Conservation (phyloP, 2,888 invertebrate genomes). For the Sinodicranocentrus sp. region DNA sequence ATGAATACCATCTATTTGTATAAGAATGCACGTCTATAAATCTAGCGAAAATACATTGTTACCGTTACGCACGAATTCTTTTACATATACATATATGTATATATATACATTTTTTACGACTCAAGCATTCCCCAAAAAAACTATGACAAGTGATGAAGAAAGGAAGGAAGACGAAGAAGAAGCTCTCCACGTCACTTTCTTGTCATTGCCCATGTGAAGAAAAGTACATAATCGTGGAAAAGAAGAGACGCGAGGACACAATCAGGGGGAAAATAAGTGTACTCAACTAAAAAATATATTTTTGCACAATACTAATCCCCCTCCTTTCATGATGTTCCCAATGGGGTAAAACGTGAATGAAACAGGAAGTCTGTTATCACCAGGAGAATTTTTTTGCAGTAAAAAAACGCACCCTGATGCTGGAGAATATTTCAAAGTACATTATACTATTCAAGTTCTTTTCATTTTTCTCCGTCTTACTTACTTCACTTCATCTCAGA, state of each 20-base stretch:
- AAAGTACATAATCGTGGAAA: background rate
- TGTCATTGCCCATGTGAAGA: constrained; percentile 13
- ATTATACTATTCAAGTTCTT: constrained; percentile 13
- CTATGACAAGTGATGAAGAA: constrained; percentile 12
- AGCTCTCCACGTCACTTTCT: constrained; percentile 28
- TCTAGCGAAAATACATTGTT: too few relatives aligned
- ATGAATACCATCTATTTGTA: too few relatives aligned
- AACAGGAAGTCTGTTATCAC: constrained; percentile 7
- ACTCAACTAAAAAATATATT: background rate
- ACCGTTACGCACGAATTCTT: too few relatives aligned
- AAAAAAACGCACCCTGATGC: too few relatives aligned
- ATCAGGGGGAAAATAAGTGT: background rate
- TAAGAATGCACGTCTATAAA: too few relatives aligned
- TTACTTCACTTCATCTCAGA: background rate
- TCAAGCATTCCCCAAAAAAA: constrained; percentile 1
- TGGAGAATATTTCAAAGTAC: too few relatives aligned
- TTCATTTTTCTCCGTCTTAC: constrained; percentile 9
- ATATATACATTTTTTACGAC: background rate
- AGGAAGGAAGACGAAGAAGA: constrained; percentile 17
- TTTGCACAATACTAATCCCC: background rate
- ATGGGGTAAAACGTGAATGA: background rate
- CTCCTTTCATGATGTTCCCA: too few relatives aligned
- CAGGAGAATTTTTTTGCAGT: too few relatives aligned
- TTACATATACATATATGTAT: background rate
- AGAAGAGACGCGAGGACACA: background rate